Evolutionary conservation across 2,888 invertebrate species (phyloP).

Genomic region (Phorcus lineatus): DNA sequence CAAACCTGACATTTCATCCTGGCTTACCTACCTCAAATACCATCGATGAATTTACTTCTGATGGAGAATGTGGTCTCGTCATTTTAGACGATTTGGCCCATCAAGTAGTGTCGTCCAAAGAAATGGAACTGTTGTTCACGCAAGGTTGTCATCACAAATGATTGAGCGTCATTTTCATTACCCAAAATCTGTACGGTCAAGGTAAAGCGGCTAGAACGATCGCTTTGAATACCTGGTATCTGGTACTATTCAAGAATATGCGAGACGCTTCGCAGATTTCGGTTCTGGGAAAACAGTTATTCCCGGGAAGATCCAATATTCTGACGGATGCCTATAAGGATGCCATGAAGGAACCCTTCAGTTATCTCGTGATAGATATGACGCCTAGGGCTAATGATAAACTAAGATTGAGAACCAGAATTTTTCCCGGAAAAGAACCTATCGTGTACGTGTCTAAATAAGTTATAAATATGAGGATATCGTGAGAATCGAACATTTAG

Average conservation of each 20-base stretch:
- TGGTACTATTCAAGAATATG: slow-evolving; percentile 33
- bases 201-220: slow-evolving; percentile 36
- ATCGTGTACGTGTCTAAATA: background rate
- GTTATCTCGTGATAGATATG: slow-evolving; percentile 34
- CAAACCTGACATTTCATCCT: background rate
- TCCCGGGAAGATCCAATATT: slow-evolving; percentile 24
- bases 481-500: no score
- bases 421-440: slow-evolving; percentile 27
- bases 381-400: slow-evolving; percentile 26
- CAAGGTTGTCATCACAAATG: slow-evolving; percentile 31
- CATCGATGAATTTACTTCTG: background rate
- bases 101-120: slow-evolving; percentile 14
- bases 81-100: slow-evolving; percentile 34
- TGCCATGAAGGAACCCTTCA: slow-evolving; percentile 22
- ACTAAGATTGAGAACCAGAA: slow-evolving; percentile 33
- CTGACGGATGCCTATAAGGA: slow-evolving; percentile 34
- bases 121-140: slow-evolving; percentile 29
- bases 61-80: background rate
- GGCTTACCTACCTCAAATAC: background rate
- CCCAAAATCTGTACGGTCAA: slow-evolving; percentile 35
- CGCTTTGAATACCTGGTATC: slow-evolving; percentile 32
- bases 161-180: slow-evolving; percentile 34
- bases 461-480: background rate
- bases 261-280: slow-evolving; percentile 30
- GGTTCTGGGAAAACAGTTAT: slow-evolving; percentile 31